Percentiles rank a stretch among this genome's conserved stretches.
Evolutionary conservation across 2,888 invertebrate genomes (phyloP).

Genomic region (Platycnemis pennipes): DNA sequence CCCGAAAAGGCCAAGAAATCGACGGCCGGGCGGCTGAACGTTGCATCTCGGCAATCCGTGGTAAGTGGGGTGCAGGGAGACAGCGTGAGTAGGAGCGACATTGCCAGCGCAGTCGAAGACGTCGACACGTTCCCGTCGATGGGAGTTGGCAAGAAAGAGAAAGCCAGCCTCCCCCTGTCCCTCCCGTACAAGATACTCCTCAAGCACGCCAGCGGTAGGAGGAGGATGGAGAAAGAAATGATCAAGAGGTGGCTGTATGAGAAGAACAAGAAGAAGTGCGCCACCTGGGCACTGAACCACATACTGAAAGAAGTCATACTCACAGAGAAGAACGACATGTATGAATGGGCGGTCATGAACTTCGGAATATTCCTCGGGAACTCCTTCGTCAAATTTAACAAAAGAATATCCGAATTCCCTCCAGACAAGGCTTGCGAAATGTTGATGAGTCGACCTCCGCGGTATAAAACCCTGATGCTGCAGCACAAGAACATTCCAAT

Average conservation of each 20-base stretch:
- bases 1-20: neutral
- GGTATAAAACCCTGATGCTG: neutral
- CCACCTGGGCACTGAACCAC: conserved; percentile 6
- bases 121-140: neutral
- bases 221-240: neutral
- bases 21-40: neutral
- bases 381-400: neutral
- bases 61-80: neutral
- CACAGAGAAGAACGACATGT: neutral
- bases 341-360: neutral
- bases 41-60: neutral
- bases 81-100: neutral
- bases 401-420: neutral
- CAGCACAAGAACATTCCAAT: neutral
- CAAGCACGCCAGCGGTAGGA: neutral
- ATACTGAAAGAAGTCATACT: neutral
- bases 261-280: neutral
- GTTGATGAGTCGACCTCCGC: neutral
- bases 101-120: neutral
- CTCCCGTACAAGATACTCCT: neutral
- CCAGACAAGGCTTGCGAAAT: conserved; percentile 2
- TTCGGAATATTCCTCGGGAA: conserved; percentile 4
- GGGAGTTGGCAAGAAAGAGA: neutral
- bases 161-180: neutral
- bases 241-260: conserved; percentile 21